phyloP scores from a whole-genome alignment of 2,888 invertebrate genomes.

The Euplagia quadripunctaria region DNA sequence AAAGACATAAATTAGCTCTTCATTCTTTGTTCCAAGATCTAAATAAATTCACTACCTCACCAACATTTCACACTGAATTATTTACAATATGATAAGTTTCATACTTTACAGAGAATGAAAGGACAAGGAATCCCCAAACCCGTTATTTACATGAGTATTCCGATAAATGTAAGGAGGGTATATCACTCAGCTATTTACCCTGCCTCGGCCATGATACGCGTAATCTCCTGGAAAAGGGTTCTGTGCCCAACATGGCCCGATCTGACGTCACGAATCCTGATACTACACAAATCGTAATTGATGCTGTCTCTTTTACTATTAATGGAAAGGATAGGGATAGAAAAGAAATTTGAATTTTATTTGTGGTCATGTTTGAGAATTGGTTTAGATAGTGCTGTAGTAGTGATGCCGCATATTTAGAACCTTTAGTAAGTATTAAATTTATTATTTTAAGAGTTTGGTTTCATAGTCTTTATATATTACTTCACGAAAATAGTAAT shows the following conservation, averaged over 20 bases:
- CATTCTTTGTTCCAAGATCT: background rate
- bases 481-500: background rate
- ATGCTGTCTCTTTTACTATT: slow-evolving; percentile 43
- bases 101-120: slow-evolving; percentile 58
- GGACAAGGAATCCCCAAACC: slow-evolving; percentile 65
- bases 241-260: slow-evolving; percentile 49
- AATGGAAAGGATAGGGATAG: slow-evolving; percentile 22
- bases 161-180: slow-evolving; percentile 74
- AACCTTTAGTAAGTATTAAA: background rate
- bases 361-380: slow-evolving; percentile 15
- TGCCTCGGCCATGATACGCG: slow-evolving; percentile 71
- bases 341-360: slow-evolving; percentile 21
- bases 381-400: slow-evolving; percentile 2
- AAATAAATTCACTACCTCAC: slow-evolving; percentile 27
- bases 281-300: slow-evolving; percentile 44
- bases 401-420: background rate
- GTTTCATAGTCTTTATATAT: background rate
- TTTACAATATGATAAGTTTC: slow-evolving; percentile 55
- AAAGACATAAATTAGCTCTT: background rate
- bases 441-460: background rate
- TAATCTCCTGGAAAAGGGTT: slow-evolving; percentile 81
- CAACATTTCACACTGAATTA: slow-evolving; percentile 44
- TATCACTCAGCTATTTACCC: slow-evolving; percentile 67
- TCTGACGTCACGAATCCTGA: slow-evolving; percentile 56
- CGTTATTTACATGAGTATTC: slow-evolving; percentile 80